A percentile compares a stretch with the other conserved stretches of the same genome.
Evolutionary conservation across 1,140 invertebrate genomes (phyloP).

Genomic region (Trigoniulus corallinus): DNA sequence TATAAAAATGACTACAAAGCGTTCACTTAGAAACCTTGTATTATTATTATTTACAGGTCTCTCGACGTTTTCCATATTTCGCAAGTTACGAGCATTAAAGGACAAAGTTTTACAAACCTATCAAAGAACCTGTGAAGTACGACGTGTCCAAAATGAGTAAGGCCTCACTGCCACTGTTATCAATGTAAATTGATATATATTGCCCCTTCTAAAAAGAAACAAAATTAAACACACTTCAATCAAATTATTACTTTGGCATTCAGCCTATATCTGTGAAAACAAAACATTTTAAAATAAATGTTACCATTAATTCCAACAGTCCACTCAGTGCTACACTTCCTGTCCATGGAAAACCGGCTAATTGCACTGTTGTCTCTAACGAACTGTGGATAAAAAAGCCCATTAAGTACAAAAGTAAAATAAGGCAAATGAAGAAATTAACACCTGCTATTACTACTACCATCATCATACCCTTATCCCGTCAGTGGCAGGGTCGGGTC

Average conservation of each 20-base stretch:
- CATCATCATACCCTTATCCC: no score
- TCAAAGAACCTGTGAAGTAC: not conserved
- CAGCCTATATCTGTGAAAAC: no score
- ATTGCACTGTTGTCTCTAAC: not conserved
- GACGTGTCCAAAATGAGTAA: not conserved
- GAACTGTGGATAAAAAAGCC: not conserved
- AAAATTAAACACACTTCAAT: no score
- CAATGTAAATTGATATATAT: not conserved
- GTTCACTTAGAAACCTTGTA: no score
- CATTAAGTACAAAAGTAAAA: not conserved
- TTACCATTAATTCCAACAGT: not conserved
- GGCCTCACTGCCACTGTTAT: not conserved
- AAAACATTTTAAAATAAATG: not conserved
- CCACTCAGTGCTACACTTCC: not conserved
- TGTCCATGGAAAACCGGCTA: not conserved
- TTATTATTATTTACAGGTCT: no score
- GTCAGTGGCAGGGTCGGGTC: no score
- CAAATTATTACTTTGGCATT: no score
- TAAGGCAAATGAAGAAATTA: not conserved
- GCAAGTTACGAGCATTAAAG: no score
- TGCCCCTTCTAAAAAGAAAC: not conserved
- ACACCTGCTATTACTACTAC: no score
- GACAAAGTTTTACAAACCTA: not conserved
- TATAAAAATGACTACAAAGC: no score
- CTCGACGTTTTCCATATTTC: no score